Percentiles rank a stretch among this genome's conserved stretches.
These are phyloP conservation scores for Triplophysa dalaica DNA, from an alignment of 2,113 vertebrate species.

Conservation along the genomic window DNA sequence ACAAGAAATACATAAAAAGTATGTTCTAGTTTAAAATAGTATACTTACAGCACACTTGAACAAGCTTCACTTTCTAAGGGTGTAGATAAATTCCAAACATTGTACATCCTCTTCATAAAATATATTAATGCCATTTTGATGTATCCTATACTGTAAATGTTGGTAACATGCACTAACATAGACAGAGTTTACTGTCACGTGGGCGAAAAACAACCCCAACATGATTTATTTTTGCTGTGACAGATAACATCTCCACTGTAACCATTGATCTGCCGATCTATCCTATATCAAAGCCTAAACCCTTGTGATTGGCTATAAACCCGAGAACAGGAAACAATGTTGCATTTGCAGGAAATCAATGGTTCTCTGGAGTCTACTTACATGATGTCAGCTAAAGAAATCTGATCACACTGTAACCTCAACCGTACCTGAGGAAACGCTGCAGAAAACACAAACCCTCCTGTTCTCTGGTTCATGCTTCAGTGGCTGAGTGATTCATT, in stretches of 20 bases:
- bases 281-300: background rate
- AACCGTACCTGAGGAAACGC: slow-evolving; percentile 15
- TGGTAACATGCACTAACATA: too few species aligned
- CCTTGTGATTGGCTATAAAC: slow-evolving; percentile 36
- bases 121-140: too few species aligned
- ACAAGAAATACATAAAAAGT: too few species aligned
- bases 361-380: slow-evolving; percentile 10
- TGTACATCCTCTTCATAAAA: too few species aligned
- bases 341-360: slow-evolving; percentile 41
- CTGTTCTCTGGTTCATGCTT: slow-evolving; percentile 34
- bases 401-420: slow-evolving; percentile 39
- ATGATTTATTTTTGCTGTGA: background rate
- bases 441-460: slow-evolving; percentile 1
- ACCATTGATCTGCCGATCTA: slow-evolving; percentile 21
- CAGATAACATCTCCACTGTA: background rate
- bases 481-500: slow-evolving; percentile 44
- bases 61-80: too few species aligned
- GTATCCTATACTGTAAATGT: too few species aligned
- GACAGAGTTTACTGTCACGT: too few species aligned
- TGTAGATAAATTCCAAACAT: too few species aligned
- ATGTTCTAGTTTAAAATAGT: too few species aligned
- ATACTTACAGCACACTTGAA: too few species aligned
- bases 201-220: too few species aligned
- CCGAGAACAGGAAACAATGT: slow-evolving; percentile 41
- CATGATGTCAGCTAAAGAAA: slow-evolving; percentile 38